phyloP scores from a whole-genome alignment of 2,888 invertebrate species.

The Plagodis pulveraria region DNA sequence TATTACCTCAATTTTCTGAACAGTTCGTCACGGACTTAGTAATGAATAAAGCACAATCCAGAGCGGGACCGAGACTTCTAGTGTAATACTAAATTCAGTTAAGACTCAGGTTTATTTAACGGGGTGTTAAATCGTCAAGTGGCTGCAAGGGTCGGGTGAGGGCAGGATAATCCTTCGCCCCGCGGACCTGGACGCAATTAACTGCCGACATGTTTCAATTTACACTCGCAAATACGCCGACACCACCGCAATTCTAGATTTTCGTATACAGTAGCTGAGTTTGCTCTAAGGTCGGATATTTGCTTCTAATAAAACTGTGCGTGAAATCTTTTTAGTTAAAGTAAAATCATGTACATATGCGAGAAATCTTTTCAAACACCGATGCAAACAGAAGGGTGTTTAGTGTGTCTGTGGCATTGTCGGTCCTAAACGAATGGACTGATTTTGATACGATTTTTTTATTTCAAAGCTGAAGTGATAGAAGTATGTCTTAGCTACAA shows the following conservation, averaged over 20 bases:
- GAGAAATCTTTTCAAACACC: too few species aligned
- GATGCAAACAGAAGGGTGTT: background rate
- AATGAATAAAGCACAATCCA: background rate
- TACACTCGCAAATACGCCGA: conserved; percentile 77
- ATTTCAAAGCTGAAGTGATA: too few species aligned
- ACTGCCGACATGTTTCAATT: conserved; percentile 81
- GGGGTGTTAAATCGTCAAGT: conserved; percentile 38
- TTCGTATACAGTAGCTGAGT: conserved; percentile 11
- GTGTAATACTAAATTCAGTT: conserved; percentile 4
- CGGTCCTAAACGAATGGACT: too few species aligned
- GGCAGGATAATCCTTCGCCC: conserved; percentile 64
- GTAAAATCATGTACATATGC: background rate
- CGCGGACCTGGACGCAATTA: conserved; percentile 75
- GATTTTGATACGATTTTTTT: too few species aligned
- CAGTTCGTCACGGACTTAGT: too few species aligned
- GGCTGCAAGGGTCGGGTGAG: conserved; percentile 49
- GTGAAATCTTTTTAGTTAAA: conserved; percentile 28
- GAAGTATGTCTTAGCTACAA: too few species aligned
- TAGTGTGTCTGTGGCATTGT: too few species aligned
- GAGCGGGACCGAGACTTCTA: background rate
- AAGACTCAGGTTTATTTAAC: conserved; percentile 36
- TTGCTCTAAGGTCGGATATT: background rate
- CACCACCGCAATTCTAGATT: conserved; percentile 39
- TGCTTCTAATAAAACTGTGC: conserved; percentile 6
- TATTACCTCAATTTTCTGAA: too few species aligned